Evolutionary conservation across 2,888 invertebrate genomes (phyloP).

Genomic region (Colletes collaris): DNA sequence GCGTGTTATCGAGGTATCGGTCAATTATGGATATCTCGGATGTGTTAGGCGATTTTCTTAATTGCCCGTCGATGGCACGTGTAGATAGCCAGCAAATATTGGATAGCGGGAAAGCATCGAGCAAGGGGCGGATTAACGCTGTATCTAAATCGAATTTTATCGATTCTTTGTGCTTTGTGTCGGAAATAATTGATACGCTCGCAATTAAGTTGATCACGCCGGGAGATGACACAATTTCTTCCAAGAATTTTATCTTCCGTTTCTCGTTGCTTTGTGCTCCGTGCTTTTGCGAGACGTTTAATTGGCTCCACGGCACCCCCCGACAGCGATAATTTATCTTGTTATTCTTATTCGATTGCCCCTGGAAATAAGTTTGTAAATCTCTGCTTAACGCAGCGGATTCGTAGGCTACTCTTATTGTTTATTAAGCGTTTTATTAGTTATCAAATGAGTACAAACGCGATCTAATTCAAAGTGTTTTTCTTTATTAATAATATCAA

Average conservation of each 20-base stretch:
- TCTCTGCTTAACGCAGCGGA: no score
- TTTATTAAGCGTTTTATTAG: no score
- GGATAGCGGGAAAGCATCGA: not conserved
- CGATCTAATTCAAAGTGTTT: no score
- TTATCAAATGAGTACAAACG: no score
- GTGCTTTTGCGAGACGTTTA: conserved; percentile 6
- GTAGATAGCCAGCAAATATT: not conserved
- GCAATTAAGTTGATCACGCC: conserved; percentile 6
- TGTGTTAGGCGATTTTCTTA: not conserved
- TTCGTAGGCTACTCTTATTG: no score
- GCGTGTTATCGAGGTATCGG: not conserved
- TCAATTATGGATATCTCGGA: conserved; percentile 1
- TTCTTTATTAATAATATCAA: no score
- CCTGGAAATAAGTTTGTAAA: no score
- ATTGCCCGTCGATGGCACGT: not conserved
- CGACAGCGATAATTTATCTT: not conserved
- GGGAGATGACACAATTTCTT: conserved; percentile 9
- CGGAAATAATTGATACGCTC: conserved; percentile 1
- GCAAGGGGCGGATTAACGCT: not conserved
- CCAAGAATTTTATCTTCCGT: conserved; percentile 19
- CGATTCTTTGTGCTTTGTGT: not conserved
- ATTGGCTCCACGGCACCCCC: not conserved
- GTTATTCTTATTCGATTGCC: not conserved
- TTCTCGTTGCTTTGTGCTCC: not conserved
- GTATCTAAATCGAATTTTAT: conserved; percentile 11